A percentile compares a stretch with the other conserved stretches of the same genome.
phyloP scores from a whole-genome alignment of 1,140 invertebrate species.

The Megathymus violae region DNA sequence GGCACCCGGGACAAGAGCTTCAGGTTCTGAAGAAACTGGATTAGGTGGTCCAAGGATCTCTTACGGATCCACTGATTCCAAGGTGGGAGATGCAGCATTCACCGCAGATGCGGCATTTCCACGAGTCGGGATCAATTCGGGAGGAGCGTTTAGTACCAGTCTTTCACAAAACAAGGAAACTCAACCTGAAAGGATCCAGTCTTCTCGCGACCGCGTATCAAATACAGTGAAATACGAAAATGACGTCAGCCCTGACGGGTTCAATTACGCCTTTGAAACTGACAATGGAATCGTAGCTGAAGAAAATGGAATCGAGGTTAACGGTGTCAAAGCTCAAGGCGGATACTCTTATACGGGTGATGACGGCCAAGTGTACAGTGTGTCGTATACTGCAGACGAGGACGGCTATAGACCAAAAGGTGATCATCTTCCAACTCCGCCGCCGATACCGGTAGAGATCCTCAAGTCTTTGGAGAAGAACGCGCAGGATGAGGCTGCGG shows the following conservation, averaged over 20 bases:
- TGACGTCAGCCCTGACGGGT: slow-evolving; percentile 58
- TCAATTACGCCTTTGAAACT: slow-evolving; percentile 85
- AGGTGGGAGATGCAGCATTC: slow-evolving; percentile 76
- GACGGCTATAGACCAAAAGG: slow-evolving; percentile 85
- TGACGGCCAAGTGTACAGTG: slow-evolving; percentile 61
- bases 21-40: slow-evolving; percentile 51
- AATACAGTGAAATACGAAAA: slow-evolving; percentile 56
- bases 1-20: slow-evolving; percentile 58
- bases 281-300: slow-evolving; percentile 86
- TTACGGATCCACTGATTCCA: slow-evolving; percentile 70
- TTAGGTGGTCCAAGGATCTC: slow-evolving; percentile 59
- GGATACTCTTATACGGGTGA: slow-evolving; percentile 59
- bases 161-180: not conserved
- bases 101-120: slow-evolving; percentile 38
- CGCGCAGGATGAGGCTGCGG: slow-evolving; percentile 64
- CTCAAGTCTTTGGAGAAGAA: slow-evolving; percentile 83
- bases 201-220: slow-evolving; percentile 45
- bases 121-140: not conserved
- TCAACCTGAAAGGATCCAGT: slow-evolving; percentile 34
- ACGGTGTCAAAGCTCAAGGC: slow-evolving; percentile 59
- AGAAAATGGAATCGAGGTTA: slow-evolving; percentile 67
- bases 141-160: not conserved
- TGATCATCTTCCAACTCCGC: slow-evolving; percentile 86
- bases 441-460: slow-evolving; percentile 89
- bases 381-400: slow-evolving; percentile 87